A percentile compares a stretch with the other conserved stretches of the same genome.
These are phyloP conservation scores for Manis crassicaudata DNA, from an alignment of 2,797 vertebrate genomes.

Conservation along the genomic window DNA sequence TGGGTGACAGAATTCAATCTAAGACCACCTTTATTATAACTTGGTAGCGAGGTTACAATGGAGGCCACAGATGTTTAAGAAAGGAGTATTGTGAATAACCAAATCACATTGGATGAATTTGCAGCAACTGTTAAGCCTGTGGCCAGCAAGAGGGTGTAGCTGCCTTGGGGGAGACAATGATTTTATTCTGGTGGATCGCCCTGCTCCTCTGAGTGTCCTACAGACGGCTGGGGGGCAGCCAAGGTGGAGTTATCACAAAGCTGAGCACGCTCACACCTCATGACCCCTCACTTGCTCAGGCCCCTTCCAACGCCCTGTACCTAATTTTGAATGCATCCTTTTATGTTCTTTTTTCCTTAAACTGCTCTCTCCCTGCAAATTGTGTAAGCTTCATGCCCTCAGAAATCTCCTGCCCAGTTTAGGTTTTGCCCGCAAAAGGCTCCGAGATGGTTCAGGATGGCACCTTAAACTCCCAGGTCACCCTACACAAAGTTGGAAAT, in stretches of 20 bases:
- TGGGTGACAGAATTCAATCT: neutral
- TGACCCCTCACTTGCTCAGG: neutral
- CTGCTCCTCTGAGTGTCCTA: neutral
- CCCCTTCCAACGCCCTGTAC: neutral
- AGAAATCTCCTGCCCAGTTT: neutral
- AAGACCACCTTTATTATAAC: neutral
- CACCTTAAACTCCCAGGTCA: neutral
- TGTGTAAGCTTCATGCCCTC: neutral
- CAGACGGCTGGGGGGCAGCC: neutral
- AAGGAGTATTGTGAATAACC: neutral
- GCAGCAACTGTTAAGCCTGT: neutral
- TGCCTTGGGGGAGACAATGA: neutral
- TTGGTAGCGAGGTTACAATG: neutral
- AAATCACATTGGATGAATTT: neutral
- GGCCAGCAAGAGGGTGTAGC: neutral
- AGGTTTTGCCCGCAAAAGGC: neutral
- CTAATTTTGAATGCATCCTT: constrained; percentile 30
- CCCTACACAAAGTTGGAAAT: neutral
- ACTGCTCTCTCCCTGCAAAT: neutral
- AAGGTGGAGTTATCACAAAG: neutral
- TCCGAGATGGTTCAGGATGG: neutral
- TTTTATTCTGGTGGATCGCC: neutral
- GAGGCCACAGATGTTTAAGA: neutral
- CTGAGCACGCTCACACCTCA: neutral
- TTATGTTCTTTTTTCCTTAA: constrained; percentile 30